These are phyloP conservation scores for Volucella inanis DNA, from an alignment of 2,888 invertebrate genomes.

Conservation along the genomic window DNA sequence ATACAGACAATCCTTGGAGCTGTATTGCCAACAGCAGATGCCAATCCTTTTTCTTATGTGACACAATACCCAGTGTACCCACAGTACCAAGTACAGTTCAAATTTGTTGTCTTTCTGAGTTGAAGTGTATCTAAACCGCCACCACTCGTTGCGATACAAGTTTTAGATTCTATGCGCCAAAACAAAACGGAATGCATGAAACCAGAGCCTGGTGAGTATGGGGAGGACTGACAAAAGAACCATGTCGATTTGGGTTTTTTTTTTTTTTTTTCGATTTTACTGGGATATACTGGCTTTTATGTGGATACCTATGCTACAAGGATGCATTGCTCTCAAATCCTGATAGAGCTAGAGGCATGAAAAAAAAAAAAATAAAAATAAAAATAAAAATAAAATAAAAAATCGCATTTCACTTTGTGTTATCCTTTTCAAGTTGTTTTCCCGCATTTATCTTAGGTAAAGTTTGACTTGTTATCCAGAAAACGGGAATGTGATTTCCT, in stretches of 20 bases:
- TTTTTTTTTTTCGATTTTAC: background rate
- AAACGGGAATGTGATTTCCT: constrained; percentile 25
- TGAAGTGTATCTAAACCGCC: constrained; percentile 52
- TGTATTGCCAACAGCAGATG: background rate
- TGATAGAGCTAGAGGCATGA: background rate
- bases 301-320: background rate
- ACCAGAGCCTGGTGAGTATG: constrained; percentile 12
- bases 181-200: constrained; percentile 41
- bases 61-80: background rate
- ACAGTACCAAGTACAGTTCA: too few relatives aligned
- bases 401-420: background rate
- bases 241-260: background rate
- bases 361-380: background rate
- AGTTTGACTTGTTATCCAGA: constrained; percentile 19
- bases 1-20: constrained; percentile 10
- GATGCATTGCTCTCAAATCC: constrained; percentile 13
- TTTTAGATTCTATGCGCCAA: constrained; percentile 39
- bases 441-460: constrained; percentile 24
- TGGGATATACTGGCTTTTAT: background rate
- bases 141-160: constrained; percentile 46
- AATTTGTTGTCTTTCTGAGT: constrained; percentile 64
- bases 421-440: constrained; percentile 32
- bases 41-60: constrained; percentile 5
- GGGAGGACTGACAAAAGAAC: background rate
- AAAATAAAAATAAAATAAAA: background rate